Percentiles rank a stretch among this genome's conserved stretches.
These are phyloP conservation scores for Creontiades dilutus DNA, from an alignment of 2,888 invertebrate genomes.

Conservation along the genomic window DNA sequence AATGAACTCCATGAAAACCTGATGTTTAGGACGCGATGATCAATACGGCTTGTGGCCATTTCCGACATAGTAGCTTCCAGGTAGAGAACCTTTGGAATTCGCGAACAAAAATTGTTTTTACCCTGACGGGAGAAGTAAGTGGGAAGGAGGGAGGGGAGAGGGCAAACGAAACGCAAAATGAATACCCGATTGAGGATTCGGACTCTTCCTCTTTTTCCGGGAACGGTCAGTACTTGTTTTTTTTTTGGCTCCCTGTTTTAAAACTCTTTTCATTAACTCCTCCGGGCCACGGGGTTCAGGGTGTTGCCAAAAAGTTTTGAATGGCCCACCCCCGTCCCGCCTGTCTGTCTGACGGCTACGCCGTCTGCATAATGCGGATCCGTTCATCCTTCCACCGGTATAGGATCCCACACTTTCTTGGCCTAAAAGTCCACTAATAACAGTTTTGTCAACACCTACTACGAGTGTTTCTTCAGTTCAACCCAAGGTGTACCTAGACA, in stretches of 20 bases:
- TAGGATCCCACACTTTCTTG: slow-evolving; percentile 19
- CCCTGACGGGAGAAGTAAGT: not conserved
- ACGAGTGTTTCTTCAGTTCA: no score
- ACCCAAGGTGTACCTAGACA: no score
- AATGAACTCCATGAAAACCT: no score
- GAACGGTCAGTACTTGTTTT: slow-evolving; percentile 24
- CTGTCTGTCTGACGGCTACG: not conserved
- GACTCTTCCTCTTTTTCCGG: slow-evolving; percentile 3
- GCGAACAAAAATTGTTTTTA: slow-evolving; percentile 60
- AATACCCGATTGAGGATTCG: slow-evolving; percentile 49
- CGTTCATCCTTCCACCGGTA: not conserved
- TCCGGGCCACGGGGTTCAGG: slow-evolving; percentile 1
- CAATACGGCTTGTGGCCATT: not conserved
- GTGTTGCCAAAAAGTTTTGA: slow-evolving; percentile 60
- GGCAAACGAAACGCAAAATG: slow-evolving; percentile 63
- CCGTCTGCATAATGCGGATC: slow-evolving; percentile 23
- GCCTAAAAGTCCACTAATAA: not conserved
- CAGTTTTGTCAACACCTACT: no score
- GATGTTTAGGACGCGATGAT: no score
- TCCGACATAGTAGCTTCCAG: slow-evolving; percentile 57
- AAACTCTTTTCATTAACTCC: slow-evolving; percentile 62
- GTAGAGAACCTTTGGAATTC: slow-evolving; percentile 62
- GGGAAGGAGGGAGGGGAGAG: not conserved
- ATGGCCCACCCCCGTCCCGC: slow-evolving; percentile 25
- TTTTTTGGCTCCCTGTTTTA: not conserved